Evolutionary conservation across 2,797 vertebrate species (phyloP), one percentile per base, ranked within the genome.

Genomic region (Zalophus californianus): DNA sequence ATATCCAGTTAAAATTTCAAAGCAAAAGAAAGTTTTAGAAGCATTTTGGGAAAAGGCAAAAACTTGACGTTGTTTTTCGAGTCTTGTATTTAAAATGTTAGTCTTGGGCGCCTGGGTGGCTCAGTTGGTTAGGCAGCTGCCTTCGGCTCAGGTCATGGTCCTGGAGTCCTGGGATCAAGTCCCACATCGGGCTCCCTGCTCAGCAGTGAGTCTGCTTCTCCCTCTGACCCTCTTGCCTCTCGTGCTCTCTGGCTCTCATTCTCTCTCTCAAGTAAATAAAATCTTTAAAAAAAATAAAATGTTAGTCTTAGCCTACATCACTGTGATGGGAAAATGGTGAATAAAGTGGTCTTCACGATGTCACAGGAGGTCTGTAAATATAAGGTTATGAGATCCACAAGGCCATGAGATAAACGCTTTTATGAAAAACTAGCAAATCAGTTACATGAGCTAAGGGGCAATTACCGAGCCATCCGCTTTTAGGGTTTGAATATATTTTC

Each of bases 1-100:
- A 56, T 91, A 23, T 32, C 56, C 18, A 92, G 38, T 93, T 77
- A 93, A 84, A 38, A 70, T 82, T 91, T 86, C 72, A 97, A 92
- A 68, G 66, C 54, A 80, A 83, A 91, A 91, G 23, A 38, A 94
- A 64, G 38, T 89, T 96, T 80, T 89, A 52, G 58, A 68, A 88
- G 29, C 58, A 21, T 35, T 93, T 89, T 79, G 60, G 41, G 3
- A 35, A 73, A 96, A 93, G 14, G 50, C 23, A 91, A 68, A 93
- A 73, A 7, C 21, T 54, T 35, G 35, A 18, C 48, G n/a, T 85
- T 82, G 70, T 91, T 82, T 87, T 27, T 29, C 50, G 29, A 64
- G 15, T 86, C 15, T 56, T 7, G 5, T 86, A 27, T 94, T 84
- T 79, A 44, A 72, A 92, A 79, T 80, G 13, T 66, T 52, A 52